A percentile compares a stretch with the other conserved stretches of the same genome.
phyloP scores from a whole-genome alignment of 2,888 invertebrate genomes.

The Salticus scenicus region DNA sequence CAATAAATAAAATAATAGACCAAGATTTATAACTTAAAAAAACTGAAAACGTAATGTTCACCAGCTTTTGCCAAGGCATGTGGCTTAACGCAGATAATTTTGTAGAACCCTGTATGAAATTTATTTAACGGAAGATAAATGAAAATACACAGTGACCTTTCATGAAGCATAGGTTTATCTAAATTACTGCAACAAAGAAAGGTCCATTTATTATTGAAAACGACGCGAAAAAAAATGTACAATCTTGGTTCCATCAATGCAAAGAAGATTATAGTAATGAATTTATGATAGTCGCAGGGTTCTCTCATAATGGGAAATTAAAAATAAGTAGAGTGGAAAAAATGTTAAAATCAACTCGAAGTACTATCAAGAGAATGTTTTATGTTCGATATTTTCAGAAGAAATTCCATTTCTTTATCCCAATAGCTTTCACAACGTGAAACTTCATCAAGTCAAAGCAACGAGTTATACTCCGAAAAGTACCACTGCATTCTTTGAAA shows the following conservation, averaged over 20 bases:
- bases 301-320: background rate
- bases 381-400: background rate
- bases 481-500: background rate
- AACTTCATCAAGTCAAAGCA: background rate
- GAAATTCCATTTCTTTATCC: slow-evolving; percentile 4
- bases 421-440: background rate
- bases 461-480: background rate
- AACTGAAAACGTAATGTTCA: background rate
- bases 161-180: slow-evolving; percentile 15
- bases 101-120: background rate
- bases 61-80: background rate
- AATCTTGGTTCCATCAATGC: background rate
- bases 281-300: slow-evolving; percentile 6
- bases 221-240: background rate
- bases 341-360: slow-evolving; percentile 2
- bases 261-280: slow-evolving; percentile 11
- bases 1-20: slow-evolving; percentile 13
- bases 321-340: background rate
- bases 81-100: background rate
- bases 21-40: background rate
- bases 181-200: slow-evolving; percentile 15
- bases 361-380: background rate
- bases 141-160: background rate
- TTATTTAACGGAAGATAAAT: background rate
- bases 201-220: background rate